Base-by-base conservation (phyloP, 92 coral and sea anemone species). In the Montipora capitata region DNA sequence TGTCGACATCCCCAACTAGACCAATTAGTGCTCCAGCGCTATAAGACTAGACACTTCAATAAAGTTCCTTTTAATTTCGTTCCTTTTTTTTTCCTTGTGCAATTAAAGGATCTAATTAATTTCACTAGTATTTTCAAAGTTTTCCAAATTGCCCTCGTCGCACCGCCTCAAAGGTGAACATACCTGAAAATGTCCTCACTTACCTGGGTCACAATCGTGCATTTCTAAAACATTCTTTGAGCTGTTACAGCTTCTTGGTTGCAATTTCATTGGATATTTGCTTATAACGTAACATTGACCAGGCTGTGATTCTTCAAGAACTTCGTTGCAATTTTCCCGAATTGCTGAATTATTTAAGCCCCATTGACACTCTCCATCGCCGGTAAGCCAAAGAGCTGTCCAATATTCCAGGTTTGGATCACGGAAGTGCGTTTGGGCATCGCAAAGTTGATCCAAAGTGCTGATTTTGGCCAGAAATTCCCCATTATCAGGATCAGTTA, bases 261-360 rank as follows among this genome's bases (percentile, higher is more conserved):
- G 13, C 16, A 81, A 68, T 56, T 81, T 51, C 58, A 81, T 81
- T 42, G 13, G 10, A 69, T 44, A 56, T 69, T 16, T 81, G 35
- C 41, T 70, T 3, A 81, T 70, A 2, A 17, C 86, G 68, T 81
- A 81, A 39, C 86, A 81, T n/a, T 20, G 65, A 3, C 73, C 78
- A 7, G 16, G 54, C 77, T 49, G 17, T 40, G 77, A n/a, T 54
- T 17, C 10, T 11, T 81, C 77, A 4, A 81, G 56, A 1, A 81
- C 42, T 5, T 69, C 20, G 1, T 0, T 2, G 15, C 76, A 6
- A 3, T 40, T 14, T 14, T 35, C 74, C 51, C 10, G 3, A 9
- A 35, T 11, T 18, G n/a, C 44, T 3, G 43, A 0, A 2, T 20
- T 13, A 11, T 69, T 69, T 40, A 5, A 10, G 9, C 86, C 77